phyloP scores from a whole-genome alignment of 2,888 invertebrate genomes.

The Agrypnus murinus region DNA sequence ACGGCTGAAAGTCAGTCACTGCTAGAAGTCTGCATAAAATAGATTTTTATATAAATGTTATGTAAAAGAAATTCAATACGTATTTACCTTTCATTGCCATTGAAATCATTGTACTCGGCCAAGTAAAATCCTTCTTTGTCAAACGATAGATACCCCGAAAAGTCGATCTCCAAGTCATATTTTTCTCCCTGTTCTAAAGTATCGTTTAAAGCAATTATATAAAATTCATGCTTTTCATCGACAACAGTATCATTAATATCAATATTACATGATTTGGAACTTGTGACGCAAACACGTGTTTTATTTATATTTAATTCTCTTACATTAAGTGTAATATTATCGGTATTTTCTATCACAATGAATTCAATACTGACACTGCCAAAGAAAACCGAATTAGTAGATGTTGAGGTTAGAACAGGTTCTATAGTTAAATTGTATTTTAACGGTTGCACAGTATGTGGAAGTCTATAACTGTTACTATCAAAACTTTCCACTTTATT shows the following conservation, averaged over 20 bases:
- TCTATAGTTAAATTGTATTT: constrained; percentile 51
- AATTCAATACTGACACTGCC: constrained; percentile 48
- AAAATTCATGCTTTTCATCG: constrained; percentile 37
- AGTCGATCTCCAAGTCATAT: constrained; percentile 48
- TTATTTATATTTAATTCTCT: constrained; percentile 27
- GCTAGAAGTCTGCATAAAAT: constrained; percentile 64
- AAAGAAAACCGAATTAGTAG: constrained; percentile 32
- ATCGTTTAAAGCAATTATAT: constrained; percentile 21
- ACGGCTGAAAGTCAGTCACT: constrained; percentile 79
- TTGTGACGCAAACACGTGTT: constrained; percentile 11
- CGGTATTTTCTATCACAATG: constrained; percentile 30
- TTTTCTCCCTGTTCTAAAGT: background rate
- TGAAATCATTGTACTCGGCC: constrained; percentile 66
- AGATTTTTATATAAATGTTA: background rate
- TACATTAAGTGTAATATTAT: constrained; percentile 48
- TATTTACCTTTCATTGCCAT: constrained; percentile 44
- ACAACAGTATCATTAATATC: background rate
- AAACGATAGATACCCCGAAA: constrained; percentile 61
- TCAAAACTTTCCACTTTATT: background rate
- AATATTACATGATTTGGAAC: too few relatives aligned
- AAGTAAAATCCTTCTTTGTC: constrained; percentile 71
- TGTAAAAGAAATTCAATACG: background rate
- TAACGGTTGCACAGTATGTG: constrained; percentile 47
- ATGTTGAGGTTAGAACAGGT: constrained; percentile 40
- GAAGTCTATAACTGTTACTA: constrained; percentile 41